Base-by-base conservation (phyloP, 2,113 vertebrate species). In the Tautogolabrus adspersus region DNA sequence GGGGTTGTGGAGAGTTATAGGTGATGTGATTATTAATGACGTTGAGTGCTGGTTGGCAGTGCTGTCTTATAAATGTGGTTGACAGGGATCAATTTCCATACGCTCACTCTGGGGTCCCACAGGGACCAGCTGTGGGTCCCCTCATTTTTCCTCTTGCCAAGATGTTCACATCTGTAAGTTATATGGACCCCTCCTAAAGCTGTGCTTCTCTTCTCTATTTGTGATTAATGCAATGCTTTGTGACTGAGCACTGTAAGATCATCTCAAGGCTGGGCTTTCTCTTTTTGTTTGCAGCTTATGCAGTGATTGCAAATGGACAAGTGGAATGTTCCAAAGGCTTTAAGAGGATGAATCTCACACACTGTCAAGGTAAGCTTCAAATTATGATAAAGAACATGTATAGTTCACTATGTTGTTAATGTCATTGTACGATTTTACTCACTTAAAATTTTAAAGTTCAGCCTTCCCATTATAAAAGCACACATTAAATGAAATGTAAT, bases 301-400 rank as follows among this genome's bases (percentile, higher is more conserved):
- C 95, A 0, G 93, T 97, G 89, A 96, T 96, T 77, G 95, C 95
- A 61, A 96, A 97, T 30, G 96, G 96, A 79, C 96, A 95, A 77
- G 94, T 98, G 84, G 96, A 97, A 78, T 99, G 97, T 92, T 94
- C 96, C 62, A 95, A 94, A 72, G 97, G 97, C 10, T 99, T 96
- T 85, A 98, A 96, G 90, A 95, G 93, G 54, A 83, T 97, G 92
- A 99, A 98, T 81, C 65, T 83, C 57, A 97, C 95, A 80, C 96
- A 98, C 79, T 99, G 97, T 92, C 96, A 97, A 96, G 97, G 97
- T 98, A 95, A 94, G 95, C 47, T 19, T n/a, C 66, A 26, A 65
- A 56, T 55, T 52, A 54, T 22, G 23, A 54, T 44, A 34, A 68
- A 46, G n/a, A 58, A 18, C 65, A 18, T 64, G 11, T 10, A 2